These are phyloP conservation scores for Halictus ligatus DNA, from an alignment of 2,888 invertebrate genomes.

Conservation along the genomic window DNA sequence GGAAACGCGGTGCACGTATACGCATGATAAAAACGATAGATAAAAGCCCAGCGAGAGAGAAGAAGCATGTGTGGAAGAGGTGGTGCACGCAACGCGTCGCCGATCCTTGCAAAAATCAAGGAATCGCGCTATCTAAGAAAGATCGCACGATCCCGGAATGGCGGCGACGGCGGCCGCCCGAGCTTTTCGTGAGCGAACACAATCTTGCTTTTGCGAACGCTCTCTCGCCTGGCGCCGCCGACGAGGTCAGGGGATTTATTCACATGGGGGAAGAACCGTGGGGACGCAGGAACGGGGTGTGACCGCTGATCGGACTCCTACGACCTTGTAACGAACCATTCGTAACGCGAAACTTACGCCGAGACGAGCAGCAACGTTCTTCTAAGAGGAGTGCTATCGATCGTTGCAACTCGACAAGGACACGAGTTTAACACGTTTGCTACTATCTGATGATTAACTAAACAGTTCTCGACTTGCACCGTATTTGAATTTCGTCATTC, in stretches of 20 bases:
- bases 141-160: background rate
- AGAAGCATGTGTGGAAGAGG: slow-evolving; percentile 12
- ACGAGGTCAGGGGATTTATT: background rate
- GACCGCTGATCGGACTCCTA: background rate
- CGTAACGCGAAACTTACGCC: background rate
- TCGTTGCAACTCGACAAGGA: background rate
- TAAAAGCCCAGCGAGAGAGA: slow-evolving; percentile 56
- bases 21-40: slow-evolving; percentile 74
- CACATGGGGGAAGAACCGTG: background rate
- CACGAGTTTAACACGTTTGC: background rate
- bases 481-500: background rate
- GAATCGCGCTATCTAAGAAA: slow-evolving; percentile 21
- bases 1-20: slow-evolving; percentile 72
- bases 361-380: background rate
- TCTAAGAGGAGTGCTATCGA: background rate
- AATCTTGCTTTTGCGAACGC: background rate
- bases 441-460: too few relatives aligned
- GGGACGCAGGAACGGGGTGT: background rate
- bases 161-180: background rate
- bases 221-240: background rate
- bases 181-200: slow-evolving; percentile 21
- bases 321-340: background rate
- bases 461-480: too few relatives aligned
- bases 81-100: slow-evolving; percentile 29
- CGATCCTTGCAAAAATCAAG: slow-evolving; percentile 32